Percentiles rank a stretch among this genome's conserved stretches.
Evolutionary conservation across 2,888 invertebrate genomes (phyloP).

Genomic region (Heliconius cydno): DNA sequence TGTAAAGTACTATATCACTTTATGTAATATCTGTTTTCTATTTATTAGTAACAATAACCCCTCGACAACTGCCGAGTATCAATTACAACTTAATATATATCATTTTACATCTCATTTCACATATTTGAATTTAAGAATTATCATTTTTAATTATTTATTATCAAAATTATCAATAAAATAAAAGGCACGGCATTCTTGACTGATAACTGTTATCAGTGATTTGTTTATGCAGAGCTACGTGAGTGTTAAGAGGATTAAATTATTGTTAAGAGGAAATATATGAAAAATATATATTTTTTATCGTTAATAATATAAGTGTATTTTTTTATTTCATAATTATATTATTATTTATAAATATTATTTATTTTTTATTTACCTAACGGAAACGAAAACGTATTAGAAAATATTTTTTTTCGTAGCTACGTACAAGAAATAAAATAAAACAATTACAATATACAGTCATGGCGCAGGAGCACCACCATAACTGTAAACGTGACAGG

Average conservation of each 20-base stretch:
- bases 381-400: too few species aligned
- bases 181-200: constrained; percentile 24
- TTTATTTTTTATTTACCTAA: too few species aligned
- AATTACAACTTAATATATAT: background rate
- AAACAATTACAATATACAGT: too few species aligned
- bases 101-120: background rate
- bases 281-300: background rate
- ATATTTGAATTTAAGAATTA: background rate
- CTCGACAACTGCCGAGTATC: too few species aligned
- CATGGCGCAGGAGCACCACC: too few species aligned
- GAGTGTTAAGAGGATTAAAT: background rate
- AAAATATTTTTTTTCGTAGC: too few species aligned
- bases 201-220: constrained; percentile 14
- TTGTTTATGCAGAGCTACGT: background rate
- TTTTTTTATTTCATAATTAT: background rate
- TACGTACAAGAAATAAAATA: too few species aligned
- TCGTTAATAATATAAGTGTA: background rate
- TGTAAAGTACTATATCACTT: too few species aligned
- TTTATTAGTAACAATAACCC: too few species aligned
- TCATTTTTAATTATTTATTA: background rate
- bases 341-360: too few species aligned
- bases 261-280: background rate
- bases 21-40: too few species aligned
- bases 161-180: constrained; percentile 3
- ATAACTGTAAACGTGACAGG: too few species aligned